Evolutionary conservation across 2,113 vertebrate species (phyloP), one percentile per base, ranked within the genome.

Genomic region (Sander lucioperca): DNA sequence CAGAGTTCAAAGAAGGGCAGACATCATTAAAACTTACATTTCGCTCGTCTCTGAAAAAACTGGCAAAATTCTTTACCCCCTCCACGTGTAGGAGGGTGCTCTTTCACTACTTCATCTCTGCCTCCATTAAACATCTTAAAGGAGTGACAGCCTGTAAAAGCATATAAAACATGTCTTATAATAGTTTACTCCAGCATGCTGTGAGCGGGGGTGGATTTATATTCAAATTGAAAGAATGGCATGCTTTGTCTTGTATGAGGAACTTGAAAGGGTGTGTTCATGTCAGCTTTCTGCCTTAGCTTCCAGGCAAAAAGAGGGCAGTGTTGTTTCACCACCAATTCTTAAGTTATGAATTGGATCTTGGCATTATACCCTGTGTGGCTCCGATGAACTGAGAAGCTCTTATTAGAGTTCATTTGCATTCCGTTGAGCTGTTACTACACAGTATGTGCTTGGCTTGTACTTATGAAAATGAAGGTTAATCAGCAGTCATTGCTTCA

Each of bases 381-480:
- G 72, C 68, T 86, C 79, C 6, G 23, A 64, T 78, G 79, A 84
- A 80, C 76, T 63, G 30, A 82, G 61, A 77, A 82, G 69, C 62
- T 75, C 71, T 73, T 58, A 25, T 27, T 82, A 58, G 19, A 77
- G 56, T 69, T 82, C 3, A 89, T 93, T 89, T 88, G 83, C 79
- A 87, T 91, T 80, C 70, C 67, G 65, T 51, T 50, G 2, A 59
- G 57, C 78, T 47, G 11, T 27, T 72, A 51, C 61, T 54, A 51
- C 54, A 56, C 47, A 39, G 36, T 51, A 33, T 76, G 65, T 74
- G 51, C 82, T 77, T 72, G 48, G 36, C 58, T 79, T 86, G 30
- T 70, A 45, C 58, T 74, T 78, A 89, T 85, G 85, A 78, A 90
- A 88, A 91, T 86, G 30, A 79, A 76, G 82, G 79, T 80, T 82